Evolutionary conservation across 2,888 invertebrate genomes (phyloP).

Genomic region (Globia sparganii): DNA sequence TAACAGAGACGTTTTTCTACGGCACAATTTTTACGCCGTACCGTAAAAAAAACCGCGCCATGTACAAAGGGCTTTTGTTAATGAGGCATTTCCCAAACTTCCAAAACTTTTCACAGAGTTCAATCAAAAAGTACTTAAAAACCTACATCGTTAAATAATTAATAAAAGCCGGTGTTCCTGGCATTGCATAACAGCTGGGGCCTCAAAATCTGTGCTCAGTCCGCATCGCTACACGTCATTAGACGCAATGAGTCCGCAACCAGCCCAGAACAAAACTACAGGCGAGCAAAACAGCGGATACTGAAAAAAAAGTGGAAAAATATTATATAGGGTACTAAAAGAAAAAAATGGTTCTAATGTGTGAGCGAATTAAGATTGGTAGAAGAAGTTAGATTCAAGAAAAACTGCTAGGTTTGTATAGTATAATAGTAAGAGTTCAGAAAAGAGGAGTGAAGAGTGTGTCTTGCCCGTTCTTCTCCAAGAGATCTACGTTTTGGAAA

Average conservation of each 20-base stretch:
- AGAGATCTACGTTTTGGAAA: too few relatives aligned
- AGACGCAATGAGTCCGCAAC: conserved; percentile 42
- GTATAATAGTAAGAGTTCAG: too few relatives aligned
- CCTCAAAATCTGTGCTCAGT: conserved; percentile 39
- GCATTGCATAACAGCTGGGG: conserved; percentile 45
- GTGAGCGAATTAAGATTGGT: too few relatives aligned
- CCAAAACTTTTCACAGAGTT: too few relatives aligned
- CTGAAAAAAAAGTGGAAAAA: not conserved
- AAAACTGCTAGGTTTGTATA: not conserved
- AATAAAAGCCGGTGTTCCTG: conserved; percentile 11
- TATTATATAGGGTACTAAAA: too few relatives aligned
- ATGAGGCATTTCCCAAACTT: not conserved
- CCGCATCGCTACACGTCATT: conserved; percentile 52
- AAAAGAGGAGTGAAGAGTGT: too few relatives aligned
- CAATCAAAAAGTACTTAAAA: not conserved
- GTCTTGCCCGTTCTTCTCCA: too few relatives aligned
- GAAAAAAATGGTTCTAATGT: too few relatives aligned
- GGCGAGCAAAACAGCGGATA: conserved; percentile 15
- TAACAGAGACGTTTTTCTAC: not conserved
- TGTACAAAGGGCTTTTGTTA: not conserved
- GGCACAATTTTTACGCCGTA: too few relatives aligned
- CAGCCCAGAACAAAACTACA: conserved; percentile 11
- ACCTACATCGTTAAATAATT: conserved; percentile 14
- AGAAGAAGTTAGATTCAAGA: too few relatives aligned
- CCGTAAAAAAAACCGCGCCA: too few relatives aligned